phyloP scores from a whole-genome alignment of 1,140 invertebrate genomes.

The Babylonia areolata region DNA sequence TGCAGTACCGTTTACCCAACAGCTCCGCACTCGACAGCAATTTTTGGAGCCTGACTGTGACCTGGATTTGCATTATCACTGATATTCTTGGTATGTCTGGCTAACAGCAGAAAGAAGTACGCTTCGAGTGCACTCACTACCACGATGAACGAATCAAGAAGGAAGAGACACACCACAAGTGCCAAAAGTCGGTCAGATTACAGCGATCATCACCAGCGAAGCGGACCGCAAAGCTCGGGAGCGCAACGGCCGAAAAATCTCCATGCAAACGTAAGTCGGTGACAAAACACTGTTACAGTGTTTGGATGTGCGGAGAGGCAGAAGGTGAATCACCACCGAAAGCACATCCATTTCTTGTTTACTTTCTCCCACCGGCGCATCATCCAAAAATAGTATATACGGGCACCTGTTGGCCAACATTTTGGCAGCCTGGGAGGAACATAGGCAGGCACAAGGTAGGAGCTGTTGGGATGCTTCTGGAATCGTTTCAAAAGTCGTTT shows the following conservation, averaged over 20 bases:
- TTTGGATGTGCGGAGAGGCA: conserved; percentile 41
- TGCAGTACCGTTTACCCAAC: background rate
- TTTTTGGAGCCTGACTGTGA: conserved; percentile 35
- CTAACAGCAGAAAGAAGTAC: conserved; percentile 47
- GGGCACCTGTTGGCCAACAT: conserved; percentile 35
- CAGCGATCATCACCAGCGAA: conserved; percentile 54
- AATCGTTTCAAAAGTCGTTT: too few relatives aligned
- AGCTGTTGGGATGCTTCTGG: too few relatives aligned
- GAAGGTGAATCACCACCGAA: conserved; percentile 17
- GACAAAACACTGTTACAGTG: conserved; percentile 26
- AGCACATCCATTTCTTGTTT: conserved; percentile 29
- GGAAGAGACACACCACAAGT: conserved; percentile 58
- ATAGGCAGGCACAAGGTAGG: too few relatives aligned
- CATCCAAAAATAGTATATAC: conserved; percentile 43
- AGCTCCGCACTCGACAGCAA: conserved; percentile 17
- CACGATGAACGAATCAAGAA: conserved; percentile 66
- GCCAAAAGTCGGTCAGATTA: conserved; percentile 59
- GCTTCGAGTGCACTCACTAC: conserved; percentile 47
- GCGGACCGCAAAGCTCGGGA: conserved; percentile 44
- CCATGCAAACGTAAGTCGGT: conserved; percentile 54
- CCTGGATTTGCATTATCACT: conserved; percentile 47
- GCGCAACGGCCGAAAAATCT: conserved; percentile 46
- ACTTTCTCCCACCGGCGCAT: conserved; percentile 32
- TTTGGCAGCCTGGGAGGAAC: background rate
- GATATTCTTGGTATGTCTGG: conserved; percentile 54